Base-by-base conservation (phyloP, 2,888 invertebrate species). In the Lysandra bellargus region DNA sequence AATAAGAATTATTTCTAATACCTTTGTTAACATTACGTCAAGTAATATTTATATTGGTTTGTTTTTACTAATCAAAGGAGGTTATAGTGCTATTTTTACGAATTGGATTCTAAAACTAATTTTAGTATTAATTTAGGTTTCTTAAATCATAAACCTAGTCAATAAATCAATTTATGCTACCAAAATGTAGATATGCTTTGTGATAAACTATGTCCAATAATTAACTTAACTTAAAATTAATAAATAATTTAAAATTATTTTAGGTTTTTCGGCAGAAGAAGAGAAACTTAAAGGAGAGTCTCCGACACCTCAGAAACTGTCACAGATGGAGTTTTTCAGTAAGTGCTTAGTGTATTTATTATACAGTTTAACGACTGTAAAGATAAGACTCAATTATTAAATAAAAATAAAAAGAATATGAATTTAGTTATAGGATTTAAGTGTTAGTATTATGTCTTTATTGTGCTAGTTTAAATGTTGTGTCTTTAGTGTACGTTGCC, bases 321-420 rank as follows among this genome's bases (percentile, higher is more conserved):
- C 79, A 60, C 40, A 30, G 30, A 33, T 73, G 23, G 73, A 79
- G 60, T 79, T 74, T 57, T 33, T 79, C 1, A 73, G 79, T 79
- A 60, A 40, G 79, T 60, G 14, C 12, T 5, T 17, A 14, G 1
- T 9, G 4, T 57, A 57, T 57, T 57, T 23, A 61, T 7, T 23
- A 23, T 4, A 7, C 7, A 17, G 7, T 30, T 23, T 12, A 49
- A 12, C 2, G 12, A 49, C 37, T 14, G 7, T 44, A 69, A n/a
- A 30, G n/a, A 14, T 64, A 44, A 57, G 60, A 37, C 37, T 44
- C 4, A 7, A 14, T 6, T 2, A 61, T 2, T 23, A 30, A 69
- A 69, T 12, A 30, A 14, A 0, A 64, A 30, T 12, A 23, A 23
- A 30, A 64, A 9, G 9, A 23, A 23, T 23, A 23, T 23, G 23